A percentile compares a stretch with the other conserved stretches of the same genome.
These are phyloP conservation scores for Tyria jacobaeae DNA, from an alignment of 2,888 invertebrate species.

Conservation along the genomic window DNA sequence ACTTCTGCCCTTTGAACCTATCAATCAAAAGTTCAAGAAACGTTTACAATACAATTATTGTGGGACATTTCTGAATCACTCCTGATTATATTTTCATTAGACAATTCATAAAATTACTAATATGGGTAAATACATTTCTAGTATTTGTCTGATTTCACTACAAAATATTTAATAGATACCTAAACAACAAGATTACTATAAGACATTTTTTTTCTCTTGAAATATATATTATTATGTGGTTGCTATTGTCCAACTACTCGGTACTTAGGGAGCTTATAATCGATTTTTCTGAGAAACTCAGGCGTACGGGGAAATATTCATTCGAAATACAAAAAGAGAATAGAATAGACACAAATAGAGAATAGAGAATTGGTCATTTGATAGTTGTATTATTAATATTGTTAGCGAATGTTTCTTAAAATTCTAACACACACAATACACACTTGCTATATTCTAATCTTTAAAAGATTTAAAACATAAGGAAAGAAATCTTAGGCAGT, in stretches of 20 bases:
- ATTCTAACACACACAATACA: neutral
- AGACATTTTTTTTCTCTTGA: neutral
- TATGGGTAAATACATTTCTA: too few relatives aligned
- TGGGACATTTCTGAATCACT: neutral
- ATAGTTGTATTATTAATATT: neutral
- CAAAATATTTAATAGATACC: neutral
- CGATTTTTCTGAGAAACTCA: conserved; percentile 55
- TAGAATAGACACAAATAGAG: neutral
- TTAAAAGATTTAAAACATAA: too few relatives aligned
- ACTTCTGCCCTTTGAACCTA: conserved; percentile 22
- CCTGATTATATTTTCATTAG: neutral
- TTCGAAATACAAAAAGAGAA: neutral
- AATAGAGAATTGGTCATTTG: neutral
- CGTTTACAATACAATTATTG: neutral
- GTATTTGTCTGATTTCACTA: too few relatives aligned
- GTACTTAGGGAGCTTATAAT: conserved; percentile 34
- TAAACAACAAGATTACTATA: neutral
- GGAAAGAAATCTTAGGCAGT: too few relatives aligned
- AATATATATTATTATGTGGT: conserved; percentile 1
- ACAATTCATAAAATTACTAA: neutral
- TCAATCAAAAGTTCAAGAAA: conserved; percentile 4
- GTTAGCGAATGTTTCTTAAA: neutral
- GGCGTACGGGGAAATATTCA: conserved; percentile 42
- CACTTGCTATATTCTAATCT: neutral
- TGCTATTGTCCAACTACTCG: neutral